These are phyloP conservation scores for Polypedilum vanderplanki DNA, from an alignment of 1,140 invertebrate genomes.

Conservation along the genomic window DNA sequence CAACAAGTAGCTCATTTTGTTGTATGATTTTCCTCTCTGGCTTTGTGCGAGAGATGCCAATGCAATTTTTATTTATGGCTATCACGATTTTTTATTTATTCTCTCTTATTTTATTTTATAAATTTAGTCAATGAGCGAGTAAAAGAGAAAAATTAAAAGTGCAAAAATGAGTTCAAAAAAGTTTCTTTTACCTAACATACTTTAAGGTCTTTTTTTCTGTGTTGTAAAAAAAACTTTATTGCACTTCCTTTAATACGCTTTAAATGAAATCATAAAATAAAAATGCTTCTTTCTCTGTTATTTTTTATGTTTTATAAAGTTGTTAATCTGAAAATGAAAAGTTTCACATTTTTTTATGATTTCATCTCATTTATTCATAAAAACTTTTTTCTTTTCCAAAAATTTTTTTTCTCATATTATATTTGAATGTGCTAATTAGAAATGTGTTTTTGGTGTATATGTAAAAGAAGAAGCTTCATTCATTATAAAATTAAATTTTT, in stretches of 20 bases:
- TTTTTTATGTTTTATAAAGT: background rate
- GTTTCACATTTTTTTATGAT: background rate
- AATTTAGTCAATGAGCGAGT: background rate
- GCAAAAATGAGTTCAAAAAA: conserved; percentile 10
- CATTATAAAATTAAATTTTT: too few relatives aligned
- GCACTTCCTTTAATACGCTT: conserved; percentile 4
- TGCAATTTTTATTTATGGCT: conserved; percentile 12
- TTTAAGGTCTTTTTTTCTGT: background rate
- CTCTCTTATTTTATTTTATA: background rate
- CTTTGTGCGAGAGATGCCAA: background rate
- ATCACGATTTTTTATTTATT: background rate
- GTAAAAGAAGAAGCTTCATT: too few relatives aligned
- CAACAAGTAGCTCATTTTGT: conserved; percentile 17
- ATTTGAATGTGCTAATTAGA: conserved; percentile 2
- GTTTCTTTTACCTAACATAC: too few relatives aligned
- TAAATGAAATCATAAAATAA: conserved; percentile 14
- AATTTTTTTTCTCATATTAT: too few relatives aligned
- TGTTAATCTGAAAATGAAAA: conserved; percentile 14
- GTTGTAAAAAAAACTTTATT: background rate
- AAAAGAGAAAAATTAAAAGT: background rate
- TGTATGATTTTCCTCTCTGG: too few relatives aligned
- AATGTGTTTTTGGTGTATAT: background rate
- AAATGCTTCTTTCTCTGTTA: background rate
- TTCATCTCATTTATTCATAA: conserved; percentile 13
- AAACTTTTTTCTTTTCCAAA: background rate